Percentiles rank a stretch among this genome's conserved stretches.
Conservation (phyloP, 2,113 vertebrate species). For the Oxyura jamaicensis region DNA sequence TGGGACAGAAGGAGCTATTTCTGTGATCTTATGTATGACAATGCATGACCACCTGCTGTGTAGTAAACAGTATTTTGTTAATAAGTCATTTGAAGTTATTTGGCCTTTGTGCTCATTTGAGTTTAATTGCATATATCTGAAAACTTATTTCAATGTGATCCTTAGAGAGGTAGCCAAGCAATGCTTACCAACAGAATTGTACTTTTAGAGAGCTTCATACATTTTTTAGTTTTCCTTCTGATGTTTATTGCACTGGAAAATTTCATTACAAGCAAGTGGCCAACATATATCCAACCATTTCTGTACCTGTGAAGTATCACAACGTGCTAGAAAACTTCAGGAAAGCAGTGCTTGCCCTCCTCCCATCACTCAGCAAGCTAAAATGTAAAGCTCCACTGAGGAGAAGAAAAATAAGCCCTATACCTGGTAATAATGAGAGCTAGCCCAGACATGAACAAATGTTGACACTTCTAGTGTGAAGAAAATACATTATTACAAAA, state of each 20-base stretch:
- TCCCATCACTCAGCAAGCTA: neutral
- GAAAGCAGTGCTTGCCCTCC: neutral
- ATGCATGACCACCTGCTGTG: neutral
- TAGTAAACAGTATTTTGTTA: neutral
- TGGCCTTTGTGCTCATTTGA: neutral
- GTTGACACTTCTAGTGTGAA: constrained; percentile 51
- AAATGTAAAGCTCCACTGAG: neutral
- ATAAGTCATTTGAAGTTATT: neutral
- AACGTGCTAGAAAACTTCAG: neutral
- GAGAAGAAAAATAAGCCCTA: neutral
- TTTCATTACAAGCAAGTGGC: neutral
- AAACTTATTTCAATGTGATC: neutral
- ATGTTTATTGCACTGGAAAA: neutral
- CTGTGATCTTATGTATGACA: neutral
- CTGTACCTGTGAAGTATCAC: neutral
- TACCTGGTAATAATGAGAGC: neutral
- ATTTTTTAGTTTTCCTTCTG: neutral
- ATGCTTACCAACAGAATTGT: neutral
- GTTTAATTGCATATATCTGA: neutral
- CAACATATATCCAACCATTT: neutral
- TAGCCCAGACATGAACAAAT: constrained; percentile 43
- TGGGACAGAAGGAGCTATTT: neutral
- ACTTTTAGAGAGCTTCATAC: neutral
- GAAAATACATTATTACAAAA: constrained; percentile 51
- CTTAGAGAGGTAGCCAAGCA: neutral